Evolutionary conservation across 2,113 vertebrate species (phyloP).

Genomic region (Cyphomyrus discorhynchus): DNA sequence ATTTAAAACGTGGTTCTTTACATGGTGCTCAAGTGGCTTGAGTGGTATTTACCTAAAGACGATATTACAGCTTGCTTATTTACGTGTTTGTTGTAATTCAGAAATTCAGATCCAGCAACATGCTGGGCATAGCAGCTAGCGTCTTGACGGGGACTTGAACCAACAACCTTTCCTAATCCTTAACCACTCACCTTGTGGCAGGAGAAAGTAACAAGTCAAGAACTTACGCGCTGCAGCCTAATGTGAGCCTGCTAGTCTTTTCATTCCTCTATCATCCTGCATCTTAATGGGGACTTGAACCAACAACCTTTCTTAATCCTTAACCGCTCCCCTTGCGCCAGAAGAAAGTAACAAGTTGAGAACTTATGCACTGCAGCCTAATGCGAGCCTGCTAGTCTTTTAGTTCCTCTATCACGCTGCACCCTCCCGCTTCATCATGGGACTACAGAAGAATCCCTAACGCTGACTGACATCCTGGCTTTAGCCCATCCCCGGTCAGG

Average conservation of each 20-base stretch:
- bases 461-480: slow-evolving; percentile 47
- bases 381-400: background rate
- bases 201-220: background rate
- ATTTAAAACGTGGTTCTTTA: background rate
- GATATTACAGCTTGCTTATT: background rate
- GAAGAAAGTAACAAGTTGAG: background rate
- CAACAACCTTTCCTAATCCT: no score
- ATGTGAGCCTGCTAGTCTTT: background rate
- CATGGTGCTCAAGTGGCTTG: background rate
- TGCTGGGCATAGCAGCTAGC: background rate
- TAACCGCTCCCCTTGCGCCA: no score
- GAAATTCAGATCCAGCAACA: background rate
- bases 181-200: no score
- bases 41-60: background rate
- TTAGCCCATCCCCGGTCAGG: slow-evolving; percentile 24
- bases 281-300: background rate
- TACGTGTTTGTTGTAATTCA: background rate
- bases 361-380: background rate
- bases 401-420: background rate
- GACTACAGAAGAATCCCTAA: slow-evolving; percentile 24
- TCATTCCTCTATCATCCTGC: background rate
- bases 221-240: background rate
- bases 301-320: no score
- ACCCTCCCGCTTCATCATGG: slow-evolving; percentile 13
- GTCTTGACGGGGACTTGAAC: background rate